phyloP scores from a whole-genome alignment of 2,888 invertebrate genomes.

The Platynereis dumerilii region DNA sequence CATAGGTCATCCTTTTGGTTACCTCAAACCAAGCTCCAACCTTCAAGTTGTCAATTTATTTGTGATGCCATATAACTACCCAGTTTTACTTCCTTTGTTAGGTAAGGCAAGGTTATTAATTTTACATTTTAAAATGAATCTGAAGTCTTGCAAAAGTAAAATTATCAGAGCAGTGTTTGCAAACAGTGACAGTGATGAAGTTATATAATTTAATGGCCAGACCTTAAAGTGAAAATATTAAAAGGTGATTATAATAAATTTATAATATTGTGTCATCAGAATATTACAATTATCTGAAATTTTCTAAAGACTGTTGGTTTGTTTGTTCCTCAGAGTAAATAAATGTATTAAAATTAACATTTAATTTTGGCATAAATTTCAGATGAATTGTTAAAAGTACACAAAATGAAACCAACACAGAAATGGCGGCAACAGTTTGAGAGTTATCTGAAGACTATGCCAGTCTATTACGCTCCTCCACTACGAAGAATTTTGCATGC shows the following conservation, averaged over 20 bases:
- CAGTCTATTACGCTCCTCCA: slow-evolving; percentile 89
- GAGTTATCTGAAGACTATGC: slow-evolving; percentile 94
- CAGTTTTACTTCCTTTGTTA: slow-evolving; percentile 86
- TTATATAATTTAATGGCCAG: too few species aligned
- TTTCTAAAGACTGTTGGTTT: too few species aligned
- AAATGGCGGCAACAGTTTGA: slow-evolving; percentile 94
- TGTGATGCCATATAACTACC: slow-evolving; percentile 99
- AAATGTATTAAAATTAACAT: background rate
- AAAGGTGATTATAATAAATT: too few species aligned
- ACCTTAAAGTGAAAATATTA: too few species aligned
- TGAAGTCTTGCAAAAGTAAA: background rate
- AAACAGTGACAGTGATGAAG: too few species aligned
- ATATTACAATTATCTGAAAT: too few species aligned
- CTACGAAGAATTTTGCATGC: slow-evolving; percentile 86
- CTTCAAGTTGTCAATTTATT: slow-evolving; percentile 93
- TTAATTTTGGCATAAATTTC: slow-evolving; percentile 35
- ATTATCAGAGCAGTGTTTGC: too few species aligned
- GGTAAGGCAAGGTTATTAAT: slow-evolving; percentile 51
- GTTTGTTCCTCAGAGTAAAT: too few species aligned
- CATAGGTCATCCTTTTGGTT: slow-evolving; percentile 95
- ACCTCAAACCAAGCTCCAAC: slow-evolving; percentile 93
- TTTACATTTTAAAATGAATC: too few species aligned
- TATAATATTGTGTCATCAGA: background rate
- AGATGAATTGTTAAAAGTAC: slow-evolving; percentile 92
- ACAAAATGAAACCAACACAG: slow-evolving; percentile 85